Evolutionary conservation across 2,797 vertebrate species (phyloP).

Genomic region (Eulemur rubriventer): DNA sequence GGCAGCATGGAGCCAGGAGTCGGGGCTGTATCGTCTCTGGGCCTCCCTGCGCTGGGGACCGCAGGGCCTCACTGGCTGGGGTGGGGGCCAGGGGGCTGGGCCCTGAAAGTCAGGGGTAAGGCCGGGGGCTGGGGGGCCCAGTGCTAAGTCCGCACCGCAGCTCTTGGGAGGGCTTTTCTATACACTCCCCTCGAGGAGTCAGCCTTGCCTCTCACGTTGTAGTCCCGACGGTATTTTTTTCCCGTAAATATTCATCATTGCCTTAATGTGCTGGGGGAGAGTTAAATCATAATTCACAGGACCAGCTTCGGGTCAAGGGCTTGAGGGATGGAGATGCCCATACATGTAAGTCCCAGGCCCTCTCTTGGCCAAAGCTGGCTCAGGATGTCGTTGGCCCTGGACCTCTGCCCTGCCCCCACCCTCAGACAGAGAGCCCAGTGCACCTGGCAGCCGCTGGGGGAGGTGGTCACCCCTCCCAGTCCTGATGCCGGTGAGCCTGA

Average conservation of each 20-base stretch:
- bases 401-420: background rate
- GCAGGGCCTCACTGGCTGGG: background rate
- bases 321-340: constrained; percentile 43
- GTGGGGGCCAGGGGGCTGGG: background rate
- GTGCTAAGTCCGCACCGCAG: background rate
- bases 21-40: fast-evolving
- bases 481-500: fast-evolving
- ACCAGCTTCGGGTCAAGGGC: constrained; percentile 67
- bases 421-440: fast-evolving
- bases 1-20: background rate
- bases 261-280: constrained; percentile 67
- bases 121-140: background rate
- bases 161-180: background rate
- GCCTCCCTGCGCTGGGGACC: background rate
- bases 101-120: background rate
- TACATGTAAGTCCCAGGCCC: background rate
- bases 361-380: background rate
- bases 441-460: background rate
- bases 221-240: constrained; percentile 78
- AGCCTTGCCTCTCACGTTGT: constrained; percentile 67
- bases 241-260: constrained; percentile 82
- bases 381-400: background rate
- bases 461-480: no score
- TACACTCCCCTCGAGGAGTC: background rate
- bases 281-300: constrained; percentile 72